These are phyloP conservation scores for Semaprochilodus insignis DNA, from an alignment of 2,797 vertebrate genomes.

Conservation along the genomic window DNA sequence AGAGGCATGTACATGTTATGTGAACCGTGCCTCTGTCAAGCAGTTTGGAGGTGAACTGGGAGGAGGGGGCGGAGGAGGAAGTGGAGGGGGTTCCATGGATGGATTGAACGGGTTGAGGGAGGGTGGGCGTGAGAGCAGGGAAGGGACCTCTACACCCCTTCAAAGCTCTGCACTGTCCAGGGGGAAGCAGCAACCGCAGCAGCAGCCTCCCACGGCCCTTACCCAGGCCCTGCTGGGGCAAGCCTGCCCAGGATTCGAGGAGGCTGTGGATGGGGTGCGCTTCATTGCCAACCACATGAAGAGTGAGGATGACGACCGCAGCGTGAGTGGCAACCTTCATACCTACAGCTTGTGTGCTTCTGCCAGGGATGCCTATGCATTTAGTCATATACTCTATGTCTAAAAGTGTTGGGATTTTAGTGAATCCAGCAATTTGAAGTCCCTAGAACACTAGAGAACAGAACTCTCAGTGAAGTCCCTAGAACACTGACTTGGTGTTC, in stretches of 20 bases:
- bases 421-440: no score
- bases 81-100: slow-evolving; percentile 70
- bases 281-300: slow-evolving; percentile 92
- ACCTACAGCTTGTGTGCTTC: slow-evolving; percentile 5
- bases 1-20: slow-evolving; percentile 87
- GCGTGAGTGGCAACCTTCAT: slow-evolving; percentile 82
- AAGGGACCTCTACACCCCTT: slow-evolving; percentile 59
- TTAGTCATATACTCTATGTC: not conserved
- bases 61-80: slow-evolving; percentile 57
- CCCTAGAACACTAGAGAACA: no score
- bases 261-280: slow-evolving; percentile 77
- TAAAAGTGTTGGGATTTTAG: not conserved
- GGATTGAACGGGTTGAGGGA: slow-evolving; percentile 84
- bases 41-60: slow-evolving; percentile 79
- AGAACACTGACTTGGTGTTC: no score
- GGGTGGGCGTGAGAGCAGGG: slow-evolving; percentile 63
- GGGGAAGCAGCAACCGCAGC: slow-evolving; percentile 73
- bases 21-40: slow-evolving; percentile 86
- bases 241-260: slow-evolving; percentile 76
- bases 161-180: slow-evolving; percentile 59
- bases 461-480: no score
- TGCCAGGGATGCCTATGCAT: not conserved
- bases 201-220: slow-evolving; percentile 75
- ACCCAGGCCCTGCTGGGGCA: slow-evolving; percentile 81
- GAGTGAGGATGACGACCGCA: slow-evolving; percentile 94